A percentile compares a stretch with the other conserved stretches of the same genome.
phyloP scores from a whole-genome alignment of 2,888 invertebrate genomes.

The Philereme vetulata region DNA sequence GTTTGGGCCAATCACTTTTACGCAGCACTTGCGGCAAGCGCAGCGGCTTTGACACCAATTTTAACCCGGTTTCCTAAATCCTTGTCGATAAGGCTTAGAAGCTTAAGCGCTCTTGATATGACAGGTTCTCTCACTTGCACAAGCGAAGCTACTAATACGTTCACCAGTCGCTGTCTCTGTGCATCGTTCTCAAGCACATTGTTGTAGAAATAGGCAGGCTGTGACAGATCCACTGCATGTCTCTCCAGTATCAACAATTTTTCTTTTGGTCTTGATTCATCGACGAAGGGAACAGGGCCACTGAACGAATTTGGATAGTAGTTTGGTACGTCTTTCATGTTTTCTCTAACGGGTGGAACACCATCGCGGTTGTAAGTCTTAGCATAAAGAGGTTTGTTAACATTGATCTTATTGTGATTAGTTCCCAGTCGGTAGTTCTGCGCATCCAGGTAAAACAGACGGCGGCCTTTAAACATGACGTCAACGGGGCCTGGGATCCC shows the following conservation, averaged over 20 bases:
- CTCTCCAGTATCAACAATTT: conserved; percentile 41
- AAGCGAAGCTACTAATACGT: conserved; percentile 2
- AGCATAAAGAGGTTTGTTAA: conserved; percentile 46
- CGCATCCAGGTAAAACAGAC: conserved; percentile 81
- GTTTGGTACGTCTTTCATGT: conserved; percentile 46
- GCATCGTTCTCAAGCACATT: conserved; percentile 84
- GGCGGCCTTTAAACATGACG: conserved; percentile 76
- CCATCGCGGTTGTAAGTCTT: conserved; percentile 51
- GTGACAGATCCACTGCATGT: conserved; percentile 60
- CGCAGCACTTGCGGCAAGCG: conserved; percentile 2
- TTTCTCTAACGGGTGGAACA: conserved; percentile 41
- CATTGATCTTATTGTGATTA: conserved; percentile 48
- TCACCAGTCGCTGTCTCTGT: conserved; percentile 30
- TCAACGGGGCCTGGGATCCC: conserved; percentile 81
- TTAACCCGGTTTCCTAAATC: conserved; percentile 13
- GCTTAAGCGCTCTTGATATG: conserved; percentile 6
- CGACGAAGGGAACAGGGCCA: conserved; percentile 50
- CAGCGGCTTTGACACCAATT: conserved; percentile 13
- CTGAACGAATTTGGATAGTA: conserved; percentile 54
- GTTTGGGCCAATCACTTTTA: not conserved
- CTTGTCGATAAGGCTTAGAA: conserved; percentile 10
- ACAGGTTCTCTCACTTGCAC: conserved; percentile 12
- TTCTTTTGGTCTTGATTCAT: conserved; percentile 38
- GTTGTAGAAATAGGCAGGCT: conserved; percentile 88
- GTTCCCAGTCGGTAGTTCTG: conserved; percentile 63